Base-by-base conservation (phyloP, 1,140 invertebrate species). In the Melanaphis sacchari region DNA sequence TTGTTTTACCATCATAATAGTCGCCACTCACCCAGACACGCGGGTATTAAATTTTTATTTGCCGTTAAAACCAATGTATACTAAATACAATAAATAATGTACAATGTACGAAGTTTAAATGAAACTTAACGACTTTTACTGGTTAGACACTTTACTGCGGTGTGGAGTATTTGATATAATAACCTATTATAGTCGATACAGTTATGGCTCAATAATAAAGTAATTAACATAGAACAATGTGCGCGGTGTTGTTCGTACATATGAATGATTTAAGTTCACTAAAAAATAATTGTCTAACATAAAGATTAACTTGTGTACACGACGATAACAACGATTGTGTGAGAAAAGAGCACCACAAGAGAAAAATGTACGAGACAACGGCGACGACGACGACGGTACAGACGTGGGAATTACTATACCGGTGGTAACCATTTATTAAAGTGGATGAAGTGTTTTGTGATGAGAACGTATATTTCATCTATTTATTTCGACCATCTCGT, bases 391-490 rank as follows among this genome's bases (percentile, higher is more conserved):
- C 84, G 41, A 8, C 54, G 40, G 15, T 6, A 26, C 40, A 40
- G 41, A 87, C 84, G 84, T 87, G 84, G 40, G 84, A 87, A 87
- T 41, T 41, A 87, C 24, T n/a, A 6, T 31, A 85, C 84, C 11
- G 26, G 31, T 21, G 40, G 26, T 41, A 41, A 43, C 41, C 41
- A 87, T 87, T 87, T 87, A 43, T 87, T 87, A 87, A 76, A 87
- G 84, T 87, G 40, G 84, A 43, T 87, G 40, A 87, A 87, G 84
- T 87, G 84, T 87, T 46, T 87, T 87, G 41, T 31, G 84, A 87
- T 46, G 40, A 43, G 40, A 87, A n/a, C 84, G 31, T 87, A n/a
- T 46, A 41, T 41, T 87, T 76, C n/a, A 43, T 41, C 31, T n/a
- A 43, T 87, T 31, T n/a, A 43, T 87, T 43, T n/a, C 24, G 84